These are phyloP conservation scores for Phortica magna DNA, from an alignment of 2,888 invertebrate species.

Conservation along the genomic window DNA sequence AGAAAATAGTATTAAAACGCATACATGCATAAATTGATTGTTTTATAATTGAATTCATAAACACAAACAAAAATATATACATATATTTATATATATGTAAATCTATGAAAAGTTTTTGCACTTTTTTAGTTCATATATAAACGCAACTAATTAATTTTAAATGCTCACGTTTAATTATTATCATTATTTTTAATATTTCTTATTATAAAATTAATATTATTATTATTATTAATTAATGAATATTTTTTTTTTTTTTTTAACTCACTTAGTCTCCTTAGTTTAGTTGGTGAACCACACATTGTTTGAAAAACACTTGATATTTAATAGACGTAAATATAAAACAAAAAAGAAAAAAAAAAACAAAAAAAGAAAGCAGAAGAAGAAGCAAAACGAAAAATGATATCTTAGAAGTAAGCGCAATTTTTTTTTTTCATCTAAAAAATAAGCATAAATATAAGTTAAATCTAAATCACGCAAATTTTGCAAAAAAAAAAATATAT, in stretches of 20 bases:
- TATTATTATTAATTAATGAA: conserved; percentile 52
- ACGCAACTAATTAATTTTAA: neutral
- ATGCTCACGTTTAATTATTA: too few species aligned
- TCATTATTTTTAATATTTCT: conserved; percentile 29
- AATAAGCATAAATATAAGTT: conserved; percentile 15
- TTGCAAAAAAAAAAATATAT: neutral
- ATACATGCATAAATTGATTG: neutral
- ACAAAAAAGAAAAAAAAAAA: conserved; percentile 37
- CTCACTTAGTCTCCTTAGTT: neutral
- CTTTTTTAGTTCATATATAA: neutral
- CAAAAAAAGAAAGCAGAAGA: conserved; percentile 36
- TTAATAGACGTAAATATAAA: conserved; percentile 43
- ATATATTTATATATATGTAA: neutral
- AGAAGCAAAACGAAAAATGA: conserved; percentile 33
- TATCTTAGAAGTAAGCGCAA: conserved; percentile 56
- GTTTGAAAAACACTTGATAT: conserved; percentile 61
- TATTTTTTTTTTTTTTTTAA: conserved; percentile 65
- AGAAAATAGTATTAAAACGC: neutral
- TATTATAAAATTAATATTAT: conserved; percentile 36
- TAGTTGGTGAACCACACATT: conserved; percentile 48
- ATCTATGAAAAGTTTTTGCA: neutral
- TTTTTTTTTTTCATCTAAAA: conserved; percentile 30
- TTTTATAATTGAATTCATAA: neutral
- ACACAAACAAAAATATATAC: neutral
- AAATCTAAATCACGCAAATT: conserved; percentile 6